These are phyloP conservation scores for Pangasius djambal DNA, from an alignment of 2,797 vertebrate species.

Conservation along the genomic window DNA sequence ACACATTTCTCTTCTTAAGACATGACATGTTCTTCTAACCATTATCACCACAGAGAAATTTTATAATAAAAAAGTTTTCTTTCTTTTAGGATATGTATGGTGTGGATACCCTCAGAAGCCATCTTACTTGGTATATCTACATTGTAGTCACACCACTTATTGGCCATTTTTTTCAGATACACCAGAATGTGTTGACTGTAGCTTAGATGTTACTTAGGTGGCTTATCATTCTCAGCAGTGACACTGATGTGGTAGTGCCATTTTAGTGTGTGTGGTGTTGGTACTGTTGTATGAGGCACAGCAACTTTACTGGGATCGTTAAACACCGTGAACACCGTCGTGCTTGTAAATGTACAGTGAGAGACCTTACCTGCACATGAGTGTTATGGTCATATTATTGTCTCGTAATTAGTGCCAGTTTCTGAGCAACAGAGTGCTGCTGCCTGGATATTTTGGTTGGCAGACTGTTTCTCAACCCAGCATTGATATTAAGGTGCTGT, in stretches of 20 bases:
- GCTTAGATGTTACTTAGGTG: not conserved
- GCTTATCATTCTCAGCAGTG: not conserved
- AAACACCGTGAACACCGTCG: not conserved
- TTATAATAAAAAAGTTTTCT: not conserved
- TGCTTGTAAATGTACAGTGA: not conserved
- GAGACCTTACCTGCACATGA: not conserved
- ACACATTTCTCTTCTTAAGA: not conserved
- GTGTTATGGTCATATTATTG: not conserved
- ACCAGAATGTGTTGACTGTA: not conserved
- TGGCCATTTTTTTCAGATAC: not conserved
- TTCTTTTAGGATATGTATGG: not conserved
- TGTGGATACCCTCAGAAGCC: not conserved
- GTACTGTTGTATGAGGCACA: not conserved
- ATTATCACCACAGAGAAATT: not conserved
- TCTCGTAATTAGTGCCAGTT: not conserved
- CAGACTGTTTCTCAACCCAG: not conserved
- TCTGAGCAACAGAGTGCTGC: not conserved
- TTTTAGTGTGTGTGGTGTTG: not conserved
- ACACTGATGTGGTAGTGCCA: not conserved
- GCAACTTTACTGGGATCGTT: not conserved
- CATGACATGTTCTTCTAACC: not conserved
- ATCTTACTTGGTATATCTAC: not conserved
- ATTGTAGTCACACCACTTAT: too few relatives aligned
- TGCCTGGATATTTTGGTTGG: not conserved
- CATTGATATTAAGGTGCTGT: not conserved